Conservation (phyloP, 2,888 invertebrate species). For the Thereva unica region DNA sequence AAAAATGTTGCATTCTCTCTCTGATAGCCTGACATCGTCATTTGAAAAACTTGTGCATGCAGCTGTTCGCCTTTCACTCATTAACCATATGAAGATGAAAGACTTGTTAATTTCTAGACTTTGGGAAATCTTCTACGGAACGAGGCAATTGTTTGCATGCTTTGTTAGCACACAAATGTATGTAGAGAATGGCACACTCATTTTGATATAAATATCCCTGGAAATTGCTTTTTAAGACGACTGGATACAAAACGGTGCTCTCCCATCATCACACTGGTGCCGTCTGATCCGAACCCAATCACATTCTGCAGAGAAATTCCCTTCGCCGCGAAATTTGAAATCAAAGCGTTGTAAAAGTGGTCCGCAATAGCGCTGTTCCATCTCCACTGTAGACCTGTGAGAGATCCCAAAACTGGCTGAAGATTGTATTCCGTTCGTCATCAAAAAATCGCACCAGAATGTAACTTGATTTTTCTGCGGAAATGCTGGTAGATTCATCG, state of each 20-base stretch:
- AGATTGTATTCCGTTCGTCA: not conserved
- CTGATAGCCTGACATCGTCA: no score
- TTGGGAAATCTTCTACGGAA: conserved; percentile 46
- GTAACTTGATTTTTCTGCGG: no score
- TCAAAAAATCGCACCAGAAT: conserved; percentile 8
- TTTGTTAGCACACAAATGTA: conserved; percentile 48
- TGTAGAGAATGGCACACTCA: conserved; percentile 50
- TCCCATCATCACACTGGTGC: conserved; percentile 42
- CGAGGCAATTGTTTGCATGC: conserved; percentile 48
- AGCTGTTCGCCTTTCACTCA: no score
- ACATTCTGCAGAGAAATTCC: conserved; percentile 43
- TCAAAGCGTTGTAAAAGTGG: not conserved
- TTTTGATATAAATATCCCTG: conserved; percentile 46
- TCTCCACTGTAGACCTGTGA: not conserved
- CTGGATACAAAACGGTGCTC: conserved; percentile 47
- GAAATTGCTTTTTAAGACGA: conserved; percentile 40
- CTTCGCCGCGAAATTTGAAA: not conserved
- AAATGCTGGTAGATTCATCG: no score
- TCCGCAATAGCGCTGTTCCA: conserved; percentile 4
- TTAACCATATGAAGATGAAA: no score
- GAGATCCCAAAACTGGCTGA: conserved; percentile 8
- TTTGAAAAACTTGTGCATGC: no score
- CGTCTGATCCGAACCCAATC: conserved; percentile 46
- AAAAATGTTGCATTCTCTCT: no score
- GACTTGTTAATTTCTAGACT: no score